Evolutionary conservation across 2,113 vertebrate species (phyloP).

Genomic region (Poeciliopsis occidentalis): DNA sequence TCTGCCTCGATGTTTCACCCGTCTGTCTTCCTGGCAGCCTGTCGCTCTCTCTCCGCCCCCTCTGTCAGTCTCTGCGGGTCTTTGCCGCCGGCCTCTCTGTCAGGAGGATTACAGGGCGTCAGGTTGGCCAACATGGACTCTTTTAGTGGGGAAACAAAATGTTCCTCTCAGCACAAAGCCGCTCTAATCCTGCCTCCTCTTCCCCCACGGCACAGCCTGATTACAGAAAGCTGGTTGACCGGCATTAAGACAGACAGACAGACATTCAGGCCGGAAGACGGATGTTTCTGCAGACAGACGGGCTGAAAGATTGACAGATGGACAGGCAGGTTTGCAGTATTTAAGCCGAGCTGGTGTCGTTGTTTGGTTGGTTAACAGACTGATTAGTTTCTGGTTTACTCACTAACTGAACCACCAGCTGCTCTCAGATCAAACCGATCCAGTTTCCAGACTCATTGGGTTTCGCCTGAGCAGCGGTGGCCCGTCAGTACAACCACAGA

Average conservation of each 20-base stretch:
- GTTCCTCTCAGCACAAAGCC: constrained; percentile 75
- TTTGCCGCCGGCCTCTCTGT: constrained; percentile 28
- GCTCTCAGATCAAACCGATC: constrained; percentile 14
- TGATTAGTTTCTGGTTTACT: constrained; percentile 23
- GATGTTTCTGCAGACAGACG: background rate
- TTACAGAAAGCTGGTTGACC: constrained; percentile 57
- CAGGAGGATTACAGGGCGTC: constrained; percentile 70
- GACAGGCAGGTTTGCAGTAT: constrained; percentile 5
- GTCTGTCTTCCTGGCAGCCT: constrained; percentile 9
- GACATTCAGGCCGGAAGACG: no score
- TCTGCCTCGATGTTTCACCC: constrained; percentile 17
- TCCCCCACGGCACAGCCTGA: constrained; percentile 59
- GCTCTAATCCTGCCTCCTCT: constrained; percentile 66
- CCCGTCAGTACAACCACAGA: background rate
- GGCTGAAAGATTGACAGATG: background rate
- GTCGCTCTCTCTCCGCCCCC: constrained; percentile 10
- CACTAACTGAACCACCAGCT: constrained; percentile 1
- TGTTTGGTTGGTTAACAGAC: background rate
- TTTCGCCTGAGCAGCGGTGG: background rate
- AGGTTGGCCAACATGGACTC: constrained; percentile 75
- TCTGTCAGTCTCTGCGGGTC: constrained; percentile 7
- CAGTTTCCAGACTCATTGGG: no score
- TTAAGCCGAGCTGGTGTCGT: constrained; percentile 12
- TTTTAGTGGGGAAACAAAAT: constrained; percentile 77
- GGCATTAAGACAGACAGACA: constrained; percentile 21